Percentiles rank a stretch among this genome's conserved stretches.
Conservation (phyloP, 1,140 invertebrate genomes). For the Antheraea pernyi region DNA sequence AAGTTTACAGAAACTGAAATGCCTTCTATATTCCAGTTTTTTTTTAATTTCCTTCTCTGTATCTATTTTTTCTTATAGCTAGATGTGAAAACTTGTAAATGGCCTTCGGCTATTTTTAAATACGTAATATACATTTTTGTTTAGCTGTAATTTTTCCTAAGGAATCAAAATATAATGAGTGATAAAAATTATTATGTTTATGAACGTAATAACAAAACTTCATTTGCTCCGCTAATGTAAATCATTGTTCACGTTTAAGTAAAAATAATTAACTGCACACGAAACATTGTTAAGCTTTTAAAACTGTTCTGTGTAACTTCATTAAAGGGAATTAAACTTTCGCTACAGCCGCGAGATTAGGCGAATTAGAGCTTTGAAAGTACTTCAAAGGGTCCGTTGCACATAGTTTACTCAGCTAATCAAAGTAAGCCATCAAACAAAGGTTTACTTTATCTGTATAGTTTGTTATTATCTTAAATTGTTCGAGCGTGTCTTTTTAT, state of each 20-base stretch:
- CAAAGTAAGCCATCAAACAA: constrained; percentile 48
- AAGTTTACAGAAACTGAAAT: too few relatives aligned
- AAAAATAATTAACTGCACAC: constrained; percentile 24
- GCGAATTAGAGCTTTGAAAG: constrained; percentile 48
- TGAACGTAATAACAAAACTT: not conserved
- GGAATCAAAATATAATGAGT: too few relatives aligned
- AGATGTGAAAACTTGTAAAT: too few relatives aligned
- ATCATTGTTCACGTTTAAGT: not conserved
- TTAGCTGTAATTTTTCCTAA: too few relatives aligned
- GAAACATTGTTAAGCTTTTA: constrained; percentile 27
- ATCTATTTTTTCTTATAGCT: too few relatives aligned
- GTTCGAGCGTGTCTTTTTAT: not conserved
- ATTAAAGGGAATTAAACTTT: constrained; percentile 40
- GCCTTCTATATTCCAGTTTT: too few relatives aligned
- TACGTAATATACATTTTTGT: too few relatives aligned
- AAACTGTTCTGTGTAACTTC: constrained; percentile 35
- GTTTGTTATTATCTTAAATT: constrained; percentile 6
- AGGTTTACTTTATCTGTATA: constrained; percentile 38
- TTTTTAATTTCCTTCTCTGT: too few relatives aligned
- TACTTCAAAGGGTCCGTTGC: constrained; percentile 41
- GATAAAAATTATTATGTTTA: not conserved
- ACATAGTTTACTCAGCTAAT: constrained; percentile 53
- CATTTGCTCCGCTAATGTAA: not conserved
- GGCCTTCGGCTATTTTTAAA: too few relatives aligned
- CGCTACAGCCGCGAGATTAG: constrained; percentile 37